These are phyloP conservation scores for Geophilus truncorum DNA, from an alignment of 2,888 invertebrate species.

Conservation along the genomic window DNA sequence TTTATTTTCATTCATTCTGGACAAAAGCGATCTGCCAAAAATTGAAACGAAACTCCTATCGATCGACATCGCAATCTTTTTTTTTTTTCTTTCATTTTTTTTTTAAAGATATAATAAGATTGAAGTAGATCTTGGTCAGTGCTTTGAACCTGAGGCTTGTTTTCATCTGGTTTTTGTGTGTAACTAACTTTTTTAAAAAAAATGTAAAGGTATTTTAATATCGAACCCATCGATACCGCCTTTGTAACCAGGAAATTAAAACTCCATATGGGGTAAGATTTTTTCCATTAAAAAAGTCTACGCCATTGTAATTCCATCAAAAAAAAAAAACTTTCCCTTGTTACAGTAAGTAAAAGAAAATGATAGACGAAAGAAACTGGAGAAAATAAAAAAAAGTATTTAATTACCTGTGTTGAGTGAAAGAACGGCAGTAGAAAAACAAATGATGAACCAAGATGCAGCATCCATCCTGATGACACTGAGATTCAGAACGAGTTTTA, in stretches of 20 bases:
- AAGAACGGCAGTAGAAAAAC: background rate
- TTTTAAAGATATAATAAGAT: too few relatives aligned
- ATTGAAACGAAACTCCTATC: conserved; percentile 17
- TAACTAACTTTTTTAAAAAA: background rate
- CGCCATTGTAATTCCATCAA: too few relatives aligned
- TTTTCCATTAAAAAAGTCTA: too few relatives aligned
- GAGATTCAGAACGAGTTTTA: background rate
- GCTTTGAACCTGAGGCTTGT: background rate
- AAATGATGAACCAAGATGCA: background rate
- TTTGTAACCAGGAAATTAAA: background rate
- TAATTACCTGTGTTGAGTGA: background rate
- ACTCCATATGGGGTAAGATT: background rate
- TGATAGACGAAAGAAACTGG: too few relatives aligned
- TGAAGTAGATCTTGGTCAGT: background rate
- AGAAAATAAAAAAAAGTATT: background rate
- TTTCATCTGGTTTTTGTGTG: background rate
- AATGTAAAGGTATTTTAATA: background rate
- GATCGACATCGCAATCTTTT: background rate
- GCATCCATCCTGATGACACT: background rate
- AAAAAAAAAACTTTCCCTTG: background rate
- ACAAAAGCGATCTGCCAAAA: conserved; percentile 22
- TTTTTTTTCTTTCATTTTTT: background rate
- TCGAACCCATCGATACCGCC: background rate
- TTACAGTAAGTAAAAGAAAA: background rate
- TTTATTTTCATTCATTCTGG: background rate